Conservation (phyloP, 2,888 invertebrate species). For the Agriopis leucophaearia region DNA sequence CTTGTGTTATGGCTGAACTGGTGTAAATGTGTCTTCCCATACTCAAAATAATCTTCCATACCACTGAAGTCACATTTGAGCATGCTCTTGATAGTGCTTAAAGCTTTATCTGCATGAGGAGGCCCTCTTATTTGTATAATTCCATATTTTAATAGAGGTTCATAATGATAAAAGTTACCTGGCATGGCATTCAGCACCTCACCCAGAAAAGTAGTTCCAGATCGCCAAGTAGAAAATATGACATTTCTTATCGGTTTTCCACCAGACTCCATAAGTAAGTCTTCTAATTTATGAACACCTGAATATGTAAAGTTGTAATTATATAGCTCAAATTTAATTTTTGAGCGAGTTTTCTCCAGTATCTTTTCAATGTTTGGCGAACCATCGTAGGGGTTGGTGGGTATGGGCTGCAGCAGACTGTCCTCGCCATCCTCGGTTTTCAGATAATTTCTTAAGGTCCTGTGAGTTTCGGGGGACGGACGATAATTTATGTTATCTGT, state of each 20-base stretch:
- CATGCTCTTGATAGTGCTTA: slow-evolving; percentile 89
- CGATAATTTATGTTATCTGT: slow-evolving; percentile 83
- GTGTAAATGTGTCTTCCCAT: slow-evolving; percentile 91
- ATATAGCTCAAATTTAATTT: slow-evolving; percentile 73
- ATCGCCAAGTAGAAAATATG: slow-evolving; percentile 95
- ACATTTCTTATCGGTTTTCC: slow-evolving; percentile 92
- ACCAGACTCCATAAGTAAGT: slow-evolving; percentile 89
- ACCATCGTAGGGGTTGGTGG: slow-evolving; percentile 74
- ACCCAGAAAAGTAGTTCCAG: slow-evolving; percentile 96
- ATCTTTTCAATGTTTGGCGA: slow-evolving; percentile 73
- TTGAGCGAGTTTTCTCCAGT: slow-evolving; percentile 70
- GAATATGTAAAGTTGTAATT: slow-evolving; percentile 73
- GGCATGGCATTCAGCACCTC: slow-evolving; percentile 94
- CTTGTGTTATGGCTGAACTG: slow-evolving; percentile 94
- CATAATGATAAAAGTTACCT: slow-evolving; percentile 96
- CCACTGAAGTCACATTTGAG: slow-evolving; percentile 92
- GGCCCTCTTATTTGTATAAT: slow-evolving; percentile 93
- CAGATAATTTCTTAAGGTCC: slow-evolving; percentile 82
- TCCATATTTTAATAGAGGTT: slow-evolving; percentile 93
- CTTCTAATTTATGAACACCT: slow-evolving; percentile 85
- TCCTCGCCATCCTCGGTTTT: slow-evolving; percentile 87
- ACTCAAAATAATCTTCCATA: slow-evolving; percentile 91
- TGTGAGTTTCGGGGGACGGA: slow-evolving; percentile 75
- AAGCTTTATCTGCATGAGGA: slow-evolving; percentile 89
- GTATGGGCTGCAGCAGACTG: slow-evolving; percentile 61